Base-by-base conservation (phyloP, 2,113 vertebrate species). In the Rhabdomys dilectus region DNA sequence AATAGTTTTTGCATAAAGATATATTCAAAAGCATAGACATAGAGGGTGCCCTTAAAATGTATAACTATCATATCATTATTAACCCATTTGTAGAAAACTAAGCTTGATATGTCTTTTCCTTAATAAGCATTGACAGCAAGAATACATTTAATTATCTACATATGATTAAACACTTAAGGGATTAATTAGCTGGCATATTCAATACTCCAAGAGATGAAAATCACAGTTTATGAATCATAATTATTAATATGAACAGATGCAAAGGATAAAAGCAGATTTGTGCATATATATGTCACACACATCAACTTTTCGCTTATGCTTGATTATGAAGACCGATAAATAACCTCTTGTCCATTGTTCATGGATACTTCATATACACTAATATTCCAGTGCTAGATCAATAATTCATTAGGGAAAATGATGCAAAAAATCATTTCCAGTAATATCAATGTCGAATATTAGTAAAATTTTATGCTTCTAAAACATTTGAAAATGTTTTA, bases 241-340 rank as follows among this genome's bases (percentile, higher is more conserved):
- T 96, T 97, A 97, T 95, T 95, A 96, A 96, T 93, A 94, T 86
- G 88, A 96, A 95, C 91, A 96, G 89, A 97, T 96, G 89, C 58
- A 94, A 94, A 45, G 7, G 31, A 94, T 95, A 53, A 96, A 92
- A 88, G 36, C 58, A 81, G 91, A 86, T 91, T 96, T 95, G 95
- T 94, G 88, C 24, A 92, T 73, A 51, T 17, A 94, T 75, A 68
- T 82, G 39, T 36, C n/a, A 56, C 16, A 88, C 21, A 68, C 77
- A 95, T 96, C 85, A 73, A 66, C 39, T 78, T 39, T 96, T 72
- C 86, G 10, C 72, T 81, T 95, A 60, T 2, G 26, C 10, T 96
- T 92, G 68, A 94, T 91, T 90, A 36, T 92, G 19, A 93, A 94
- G 78, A 94, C 87, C n/a, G 36, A 80, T 94, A 93, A 97, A 90